Conservation (phyloP, 2,797 vertebrate species). For the Lepilemur septentrionalis region DNA sequence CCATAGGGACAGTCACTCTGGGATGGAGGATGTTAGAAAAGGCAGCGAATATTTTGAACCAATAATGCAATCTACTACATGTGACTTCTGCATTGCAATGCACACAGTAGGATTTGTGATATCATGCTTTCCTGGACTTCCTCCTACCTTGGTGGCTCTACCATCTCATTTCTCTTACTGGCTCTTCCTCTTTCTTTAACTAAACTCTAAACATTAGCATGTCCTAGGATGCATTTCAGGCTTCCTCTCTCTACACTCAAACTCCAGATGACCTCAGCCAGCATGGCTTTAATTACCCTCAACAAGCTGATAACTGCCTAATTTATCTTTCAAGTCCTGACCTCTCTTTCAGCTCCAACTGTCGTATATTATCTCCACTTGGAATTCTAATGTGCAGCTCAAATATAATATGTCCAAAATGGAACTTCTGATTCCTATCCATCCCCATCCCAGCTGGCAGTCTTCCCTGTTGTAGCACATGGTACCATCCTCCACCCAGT, state of each 20-base stretch:
- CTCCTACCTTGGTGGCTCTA: background rate
- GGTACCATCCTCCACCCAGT: constrained; percentile 24
- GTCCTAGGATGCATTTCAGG: background rate
- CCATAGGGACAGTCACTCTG: background rate
- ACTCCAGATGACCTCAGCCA: constrained; percentile 54
- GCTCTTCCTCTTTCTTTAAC: background rate
- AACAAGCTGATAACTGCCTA: constrained; percentile 27
- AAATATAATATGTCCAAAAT: background rate
- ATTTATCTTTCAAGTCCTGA: constrained; percentile 56
- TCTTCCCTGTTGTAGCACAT: background rate
- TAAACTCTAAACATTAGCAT: background rate
- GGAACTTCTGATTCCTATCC: constrained; percentile 8
- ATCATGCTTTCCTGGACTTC: background rate
- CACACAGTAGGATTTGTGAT: accelerated
- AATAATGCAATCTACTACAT: background rate
- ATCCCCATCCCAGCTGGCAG: background rate
- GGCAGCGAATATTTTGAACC: background rate
- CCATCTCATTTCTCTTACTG: background rate
- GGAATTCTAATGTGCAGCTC: constrained; percentile 28
- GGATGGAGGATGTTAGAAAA: background rate
- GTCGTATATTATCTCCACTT: constrained; percentile 37
- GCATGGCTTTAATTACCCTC: constrained; percentile 33
- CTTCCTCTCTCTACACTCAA: background rate
- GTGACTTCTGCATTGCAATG: background rate
- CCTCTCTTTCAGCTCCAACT: background rate